Evolutionary conservation across 2,113 vertebrate genomes (phyloP), one percentile per base, ranked within the genome.

Genomic region (Nettapus auritus): DNA sequence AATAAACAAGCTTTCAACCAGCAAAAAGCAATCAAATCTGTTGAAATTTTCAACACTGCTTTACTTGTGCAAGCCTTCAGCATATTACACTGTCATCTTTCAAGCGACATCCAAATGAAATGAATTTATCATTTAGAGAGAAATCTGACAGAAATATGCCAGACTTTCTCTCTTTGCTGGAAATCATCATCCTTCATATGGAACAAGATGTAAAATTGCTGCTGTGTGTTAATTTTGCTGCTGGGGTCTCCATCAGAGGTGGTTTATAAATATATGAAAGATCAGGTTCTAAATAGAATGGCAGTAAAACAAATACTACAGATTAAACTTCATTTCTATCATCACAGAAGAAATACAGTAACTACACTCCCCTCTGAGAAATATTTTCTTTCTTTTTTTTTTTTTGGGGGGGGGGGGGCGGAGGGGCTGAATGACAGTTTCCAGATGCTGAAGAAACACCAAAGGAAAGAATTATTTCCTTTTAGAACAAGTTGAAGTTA

Each of bases 51-150:
- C 31, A 57, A 66, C 29, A 13, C 36, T 75, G 26, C 6, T 53
- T 60, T 73, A 69, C 52, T 74, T 74, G 34, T 53, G 60, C 52
- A 38, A 70, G 36, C 26, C 59, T 22, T 64, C 73, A 63, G 16
- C 52, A 29, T 8, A 3, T 2, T n/a, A 46, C 20, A 18, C 36
- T 33, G 13, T 13, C 2, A 0, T 50, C 75, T 69, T n/a, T 57
- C 71, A 44, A 2, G 11, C 46, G 36, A 28, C 23, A 40, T 55
- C 19, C 34, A 46, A 50, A 26, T 14, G 21, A 60, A 8, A 88
- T 11, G 9, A 34, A 50, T 38, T 21, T 25, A 14, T n/a, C 62
- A 12, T 26, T 7, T 6, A 67, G n/a, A 46, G 26, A 83, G 28
- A 52, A 50, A 13, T 4, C 53, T 69, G 59, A 36, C 14, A 56